Base-by-base conservation (phyloP, 2,797 vertebrate species). In the Falco peregrinus region DNA sequence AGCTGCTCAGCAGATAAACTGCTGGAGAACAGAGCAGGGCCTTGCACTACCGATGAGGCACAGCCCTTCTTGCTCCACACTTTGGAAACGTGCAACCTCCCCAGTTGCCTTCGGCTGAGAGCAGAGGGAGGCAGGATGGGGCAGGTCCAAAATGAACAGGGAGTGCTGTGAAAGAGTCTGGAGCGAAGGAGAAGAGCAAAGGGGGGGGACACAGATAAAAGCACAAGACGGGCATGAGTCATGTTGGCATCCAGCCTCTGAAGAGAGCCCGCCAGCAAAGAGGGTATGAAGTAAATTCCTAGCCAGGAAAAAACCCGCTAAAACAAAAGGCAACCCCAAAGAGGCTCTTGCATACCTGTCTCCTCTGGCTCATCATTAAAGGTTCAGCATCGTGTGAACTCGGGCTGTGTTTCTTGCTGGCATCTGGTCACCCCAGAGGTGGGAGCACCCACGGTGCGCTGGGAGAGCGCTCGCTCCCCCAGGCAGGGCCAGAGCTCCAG, bases 221-320 rank as follows among this genome's bases (percentile, higher is more conserved):
- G 92, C 54, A 54, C 2, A 18, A 89, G 90, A 50, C 2, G 31
- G 95, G 92, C 75, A 45, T 96, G 95, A 95, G 71, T 87, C 93
- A 68, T 12, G 71, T 53, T 96, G 97, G 97, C 86, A 2, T 8
- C 2, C 0, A 24, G 96, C 84, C 94, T 47, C 85, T 1, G 1
- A 77, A 28, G 81, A 33, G 48, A 89, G 93, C 92, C 96, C 87
- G 9, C 11, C 1, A 37, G 95, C 93, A 28, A 43, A 26, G 88
- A 17, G 69, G 76, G 73, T 22, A 69, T 1, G 16, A 80, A 61
- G 51, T 1, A 3, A 24, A 33, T 15, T 41, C 78, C 19, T 6
- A 45, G 67, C 13, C 53, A 9, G 89, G 71, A 61, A 53, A 70
- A 67, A 77, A 90, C 12, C 26, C 85, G 37, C 90, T 6, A 25